phyloP scores from a whole-genome alignment of 2,797 vertebrate species.

The Microtus californicus region DNA sequence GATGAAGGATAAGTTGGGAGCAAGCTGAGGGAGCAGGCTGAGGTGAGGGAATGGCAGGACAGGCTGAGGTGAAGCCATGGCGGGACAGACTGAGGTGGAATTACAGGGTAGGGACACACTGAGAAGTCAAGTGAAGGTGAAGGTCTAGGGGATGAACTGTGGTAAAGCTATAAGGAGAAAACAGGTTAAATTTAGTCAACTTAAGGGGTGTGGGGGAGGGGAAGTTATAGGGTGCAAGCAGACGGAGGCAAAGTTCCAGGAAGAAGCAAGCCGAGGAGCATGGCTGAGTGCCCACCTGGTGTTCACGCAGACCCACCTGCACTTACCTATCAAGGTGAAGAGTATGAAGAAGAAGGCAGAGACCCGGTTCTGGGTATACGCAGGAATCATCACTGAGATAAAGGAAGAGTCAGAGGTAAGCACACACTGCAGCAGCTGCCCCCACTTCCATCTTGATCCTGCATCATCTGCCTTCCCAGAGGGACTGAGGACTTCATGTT shows the following conservation, averaged over 20 bases:
- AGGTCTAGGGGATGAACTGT: neutral
- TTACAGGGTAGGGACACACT: neutral
- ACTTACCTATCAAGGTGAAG: slow-evolving; percentile 96
- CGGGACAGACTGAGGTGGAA: neutral
- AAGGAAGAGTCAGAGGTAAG: rapidly evolving
- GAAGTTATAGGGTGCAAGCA: neutral
- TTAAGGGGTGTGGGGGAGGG: neutral
- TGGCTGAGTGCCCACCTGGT: rapidly evolving
- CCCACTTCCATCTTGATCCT: rapidly evolving
- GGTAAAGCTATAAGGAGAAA: neutral
- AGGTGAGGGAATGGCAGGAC: neutral
- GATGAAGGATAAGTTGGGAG: neutral
- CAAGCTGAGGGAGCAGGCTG: neutral
- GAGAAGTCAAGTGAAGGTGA: neutral
- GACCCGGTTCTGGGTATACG: slow-evolving; percentile 93
- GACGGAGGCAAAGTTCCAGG: neutral
- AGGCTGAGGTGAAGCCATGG: too few species aligned
- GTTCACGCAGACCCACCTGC: rapidly evolving
- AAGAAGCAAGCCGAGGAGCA: neutral
- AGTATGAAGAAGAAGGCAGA: slow-evolving; percentile 95
- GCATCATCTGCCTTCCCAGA: rapidly evolving
- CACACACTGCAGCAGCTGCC: rapidly evolving
- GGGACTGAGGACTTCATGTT: neutral
- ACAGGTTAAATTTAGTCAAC: neutral
- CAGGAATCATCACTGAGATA: slow-evolving; percentile 94